These are phyloP conservation scores for Cartodere bifasciata DNA, from an alignment of 2,888 invertebrate species.

Conservation along the genomic window DNA sequence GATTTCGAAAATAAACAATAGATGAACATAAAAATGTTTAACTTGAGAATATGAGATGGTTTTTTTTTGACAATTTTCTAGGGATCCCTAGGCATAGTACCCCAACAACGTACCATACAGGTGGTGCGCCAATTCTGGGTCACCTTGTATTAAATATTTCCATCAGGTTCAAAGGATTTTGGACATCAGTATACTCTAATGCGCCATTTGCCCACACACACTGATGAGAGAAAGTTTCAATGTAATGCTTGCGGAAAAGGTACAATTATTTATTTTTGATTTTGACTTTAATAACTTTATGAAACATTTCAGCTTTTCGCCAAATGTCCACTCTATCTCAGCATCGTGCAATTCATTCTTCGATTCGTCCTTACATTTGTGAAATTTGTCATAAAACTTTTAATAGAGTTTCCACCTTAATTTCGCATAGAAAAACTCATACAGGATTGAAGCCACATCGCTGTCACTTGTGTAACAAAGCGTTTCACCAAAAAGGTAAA, in stretches of 20 bases:
- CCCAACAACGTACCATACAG: background rate
- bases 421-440: conserved; percentile 68
- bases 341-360: conserved; percentile 68
- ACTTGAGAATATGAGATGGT: too few species aligned
- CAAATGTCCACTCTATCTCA: conserved; percentile 65
- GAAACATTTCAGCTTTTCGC: conserved; percentile 40
- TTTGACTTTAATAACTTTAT: background rate
- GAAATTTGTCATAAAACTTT: conserved; percentile 66
- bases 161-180: conserved; percentile 55
- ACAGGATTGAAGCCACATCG: conserved; percentile 60
- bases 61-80: too few species aligned
- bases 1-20: too few species aligned
- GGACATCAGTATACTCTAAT: conserved; percentile 64
- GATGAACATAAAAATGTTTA: too few species aligned
- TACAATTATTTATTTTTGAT: conserved; percentile 13
- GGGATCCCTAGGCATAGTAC: too few species aligned
- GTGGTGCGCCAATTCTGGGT: background rate
- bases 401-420: conserved; percentile 66
- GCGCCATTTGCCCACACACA: conserved; percentile 65
- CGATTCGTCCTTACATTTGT: conserved; percentile 59
- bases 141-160: conserved; percentile 4
- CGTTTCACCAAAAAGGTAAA: conserved; percentile 69
- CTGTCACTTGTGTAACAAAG: conserved; percentile 62
- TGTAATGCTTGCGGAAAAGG: conserved; percentile 59
- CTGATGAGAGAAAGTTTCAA: conserved; percentile 63